These are phyloP conservation scores for Strix uralensis DNA, from an alignment of 2,113 vertebrate genomes.

Conservation along the genomic window DNA sequence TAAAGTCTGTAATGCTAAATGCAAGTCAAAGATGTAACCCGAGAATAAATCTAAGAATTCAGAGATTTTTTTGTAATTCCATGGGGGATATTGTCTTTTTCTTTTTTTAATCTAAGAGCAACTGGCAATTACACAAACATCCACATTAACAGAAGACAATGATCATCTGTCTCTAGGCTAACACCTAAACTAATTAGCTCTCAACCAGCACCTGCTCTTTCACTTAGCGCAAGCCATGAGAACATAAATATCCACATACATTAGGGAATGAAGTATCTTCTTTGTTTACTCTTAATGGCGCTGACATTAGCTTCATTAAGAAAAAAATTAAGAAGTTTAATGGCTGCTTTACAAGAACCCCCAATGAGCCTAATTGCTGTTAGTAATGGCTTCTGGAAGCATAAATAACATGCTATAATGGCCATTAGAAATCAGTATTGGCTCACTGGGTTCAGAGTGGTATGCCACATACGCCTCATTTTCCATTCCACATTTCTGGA, in stretches of 20 bases:
- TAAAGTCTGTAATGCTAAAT: background rate
- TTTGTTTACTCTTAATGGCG: background rate
- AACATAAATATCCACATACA: background rate
- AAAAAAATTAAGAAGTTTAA: slow-evolving; percentile 40
- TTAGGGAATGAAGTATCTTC: background rate
- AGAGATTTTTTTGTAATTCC: background rate
- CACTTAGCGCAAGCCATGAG: slow-evolving; percentile 1
- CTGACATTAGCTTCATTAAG: slow-evolving; percentile 50
- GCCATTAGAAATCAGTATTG: background rate
- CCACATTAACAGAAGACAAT: background rate
- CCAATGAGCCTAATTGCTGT: background rate
- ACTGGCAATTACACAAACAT: background rate
- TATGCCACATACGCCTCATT: background rate
- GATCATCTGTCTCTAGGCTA: background rate
- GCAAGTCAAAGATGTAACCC: background rate
- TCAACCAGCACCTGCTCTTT: slow-evolving; percentile 33
- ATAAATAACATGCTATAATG: background rate
- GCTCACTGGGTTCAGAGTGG: background rate
- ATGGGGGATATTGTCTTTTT: background rate
- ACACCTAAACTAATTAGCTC: slow-evolving; percentile 17
- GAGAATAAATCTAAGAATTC: background rate
- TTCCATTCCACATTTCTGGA: background rate
- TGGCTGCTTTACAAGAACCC: slow-evolving; percentile 14
- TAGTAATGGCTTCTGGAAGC: background rate
- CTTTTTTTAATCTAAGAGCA: background rate